Evolutionary conservation across 1,140 invertebrate genomes (phyloP), one percentile per base, ranked within the genome.

Genomic region (Eriosoma lanigerum): DNA sequence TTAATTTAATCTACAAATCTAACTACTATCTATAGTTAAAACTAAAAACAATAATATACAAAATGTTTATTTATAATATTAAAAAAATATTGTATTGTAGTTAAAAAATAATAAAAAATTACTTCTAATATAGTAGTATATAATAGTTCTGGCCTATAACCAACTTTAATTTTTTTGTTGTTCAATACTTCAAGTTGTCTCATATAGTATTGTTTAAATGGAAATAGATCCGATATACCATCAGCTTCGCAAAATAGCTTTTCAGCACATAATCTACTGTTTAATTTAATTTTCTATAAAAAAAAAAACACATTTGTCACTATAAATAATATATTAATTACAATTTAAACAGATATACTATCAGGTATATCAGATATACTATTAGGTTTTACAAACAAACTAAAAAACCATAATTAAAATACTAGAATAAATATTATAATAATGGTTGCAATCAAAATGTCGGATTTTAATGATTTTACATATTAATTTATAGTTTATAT

Each of bases 111-210:
- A n/a, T n/a, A n/a, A 62, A 32, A 19, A 75, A 5, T 58, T 78
- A 48, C 75, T n/a, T 78, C 56, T 62, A 78, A 62, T n/a, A 78
- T 78, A 62, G 19, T 0, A 62, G 48, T 78, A n/a, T 78, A 78
- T 44, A 48, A 1, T 13, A 56, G 56, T 8, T 78, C 56, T 29
- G 54, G 75, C 5, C 75, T 78, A 48, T 78, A 78, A 13, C 75
- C 75, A 26, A 62, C 12, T 19, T 26, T 60, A 10, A 17, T 26
- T 17, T 26, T 44, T 10, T 62, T 3, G 10, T 17, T 44, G 13
- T 60, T 78, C 19, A 78, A 29, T 3, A 46, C 8, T 13, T 62
- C 60, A 17, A 78, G 56, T 32, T 21, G 60, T 48, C 46, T 15
- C 48, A 6, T 10, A 29, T 60, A 78, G 15, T 78, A 48, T 10